These are phyloP conservation scores for Patiria pectinifera DNA, from an alignment of 53 echinoderm and acorn worm genomes.

Conservation along the genomic window DNA sequence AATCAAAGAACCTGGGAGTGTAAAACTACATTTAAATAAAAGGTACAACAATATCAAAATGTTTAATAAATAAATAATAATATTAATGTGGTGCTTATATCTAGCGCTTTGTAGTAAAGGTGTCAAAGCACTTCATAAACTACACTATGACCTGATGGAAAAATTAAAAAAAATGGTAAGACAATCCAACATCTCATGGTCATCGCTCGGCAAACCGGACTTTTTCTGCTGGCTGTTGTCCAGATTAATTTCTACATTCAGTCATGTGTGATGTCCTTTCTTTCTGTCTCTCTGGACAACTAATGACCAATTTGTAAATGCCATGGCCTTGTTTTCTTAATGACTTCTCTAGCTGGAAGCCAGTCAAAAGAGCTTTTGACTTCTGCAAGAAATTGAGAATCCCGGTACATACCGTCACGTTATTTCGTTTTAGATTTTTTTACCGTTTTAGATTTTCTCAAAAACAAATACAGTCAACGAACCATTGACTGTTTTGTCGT, in stretches of 20 bases:
- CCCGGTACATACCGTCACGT: no score
- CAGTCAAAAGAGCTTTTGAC: background rate
- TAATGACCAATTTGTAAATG: slow-evolving; percentile 13
- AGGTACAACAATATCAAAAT: no score
- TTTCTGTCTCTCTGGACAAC: background rate
- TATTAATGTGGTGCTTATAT: no score
- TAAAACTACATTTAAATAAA: no score
- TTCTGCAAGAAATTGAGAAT: background rate
- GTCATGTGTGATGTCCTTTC: slow-evolving; percentile 35
- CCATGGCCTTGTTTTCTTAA: slow-evolving; percentile 29
- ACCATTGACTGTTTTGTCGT: no score
- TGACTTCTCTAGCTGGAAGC: slow-evolving; percentile 3
- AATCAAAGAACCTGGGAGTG: no score
- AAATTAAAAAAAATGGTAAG: background rate
- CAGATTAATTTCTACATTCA: slow-evolving; percentile 22
- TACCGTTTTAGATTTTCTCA: no score
- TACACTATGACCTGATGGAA: background rate
- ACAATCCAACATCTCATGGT: slow-evolving; percentile 3
- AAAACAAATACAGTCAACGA: no score
- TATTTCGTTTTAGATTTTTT: no score
- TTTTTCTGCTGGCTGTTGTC: background rate
- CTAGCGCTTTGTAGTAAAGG: no score
- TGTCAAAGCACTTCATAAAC: no score
- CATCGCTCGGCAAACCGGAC: slow-evolving; percentile 8
- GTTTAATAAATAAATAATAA: no score